phyloP scores from a whole-genome alignment of 2,888 invertebrate species.

The Eudasyphora cyanicolor region DNA sequence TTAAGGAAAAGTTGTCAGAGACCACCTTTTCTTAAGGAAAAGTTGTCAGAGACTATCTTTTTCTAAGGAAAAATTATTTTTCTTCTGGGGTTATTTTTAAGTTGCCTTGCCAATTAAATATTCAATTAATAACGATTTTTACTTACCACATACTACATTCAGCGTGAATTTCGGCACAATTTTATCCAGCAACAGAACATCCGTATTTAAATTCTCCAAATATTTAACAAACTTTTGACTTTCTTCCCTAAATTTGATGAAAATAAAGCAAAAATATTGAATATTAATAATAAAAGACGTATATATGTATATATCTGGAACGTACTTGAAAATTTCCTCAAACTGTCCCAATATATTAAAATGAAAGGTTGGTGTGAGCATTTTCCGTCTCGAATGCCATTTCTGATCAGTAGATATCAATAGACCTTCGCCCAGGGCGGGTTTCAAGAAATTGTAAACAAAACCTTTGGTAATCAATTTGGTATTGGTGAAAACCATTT shows the following conservation, averaged over 20 bases:
- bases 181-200: slow-evolving; percentile 67
- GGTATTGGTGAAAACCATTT: slow-evolving; percentile 71
- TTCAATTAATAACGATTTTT: no score
- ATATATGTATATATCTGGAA: neutral
- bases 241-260: slow-evolving; percentile 70
- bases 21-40: no score
- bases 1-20: no score
- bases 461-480: slow-evolving; percentile 71
- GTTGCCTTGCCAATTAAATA: no score
- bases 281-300: neutral
- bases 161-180: slow-evolving; percentile 73
- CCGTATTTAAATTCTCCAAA: slow-evolving; percentile 49
- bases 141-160: slow-evolving; percentile 71
- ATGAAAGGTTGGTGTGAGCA: slow-evolving; percentile 75
- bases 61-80: no score
- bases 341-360: slow-evolving; percentile 75
- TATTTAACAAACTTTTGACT: slow-evolving; percentile 69
- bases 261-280: neutral
- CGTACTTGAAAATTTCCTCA: slow-evolving; percentile 74
- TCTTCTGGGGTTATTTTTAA: no score
- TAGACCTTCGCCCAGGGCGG: slow-evolving; percentile 72
- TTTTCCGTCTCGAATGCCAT: slow-evolving; percentile 74
- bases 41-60: no score
- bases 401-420: slow-evolving; percentile 74
- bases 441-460: slow-evolving; percentile 71